Base-by-base conservation (phyloP, 2,113 vertebrate species). In the Oxyruncus cristatus region DNA sequence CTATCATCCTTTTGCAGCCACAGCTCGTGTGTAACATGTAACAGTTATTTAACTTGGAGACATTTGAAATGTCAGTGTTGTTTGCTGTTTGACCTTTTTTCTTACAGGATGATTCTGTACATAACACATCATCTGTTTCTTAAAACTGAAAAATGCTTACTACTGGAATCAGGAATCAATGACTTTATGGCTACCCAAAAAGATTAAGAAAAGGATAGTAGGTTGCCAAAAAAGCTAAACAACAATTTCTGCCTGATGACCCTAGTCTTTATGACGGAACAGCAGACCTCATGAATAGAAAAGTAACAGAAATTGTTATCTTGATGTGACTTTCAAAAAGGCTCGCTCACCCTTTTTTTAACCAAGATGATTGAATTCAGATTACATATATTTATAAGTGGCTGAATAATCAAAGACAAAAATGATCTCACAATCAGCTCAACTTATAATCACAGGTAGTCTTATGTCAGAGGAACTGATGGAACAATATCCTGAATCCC, bases 391-490 rank as follows among this genome's bases (percentile, higher is more conserved):
- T 63, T 42, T 86, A 5, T 68, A 42, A 50, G 18, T 80, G n/a
- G 13, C 11, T 62, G 41, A 53, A 87, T 58, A 77, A 73, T 74
- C 11, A 37, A 78, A 46, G 26, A 26, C 6, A 81, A 76, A 87
- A 81, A 37, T 41, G 0, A 39, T 76, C 14, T 83, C 10, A 23
- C 86, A 16, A 56, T 62, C 21, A 28, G 11, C 14, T 61, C 21
- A 58, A 44, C 14, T 37, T 6, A 0, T 61, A 65, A 41, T 65
- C 0, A 0, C 0, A 0, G 21, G 4, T 5, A 33, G 4, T 44
- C 9, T 68, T 56, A 22, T 20, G 3, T 39, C 1, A 1, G 37
- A 81, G 15, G 28, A 89, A 74, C 23, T 80, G n/a, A 20, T 32
- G 20, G 33, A 80, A 53, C 2, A 26, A 32, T 30, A 5, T 53